Evolutionary conservation across 2,888 invertebrate species (phyloP).

Genomic region (Lepas anatifera): DNA sequence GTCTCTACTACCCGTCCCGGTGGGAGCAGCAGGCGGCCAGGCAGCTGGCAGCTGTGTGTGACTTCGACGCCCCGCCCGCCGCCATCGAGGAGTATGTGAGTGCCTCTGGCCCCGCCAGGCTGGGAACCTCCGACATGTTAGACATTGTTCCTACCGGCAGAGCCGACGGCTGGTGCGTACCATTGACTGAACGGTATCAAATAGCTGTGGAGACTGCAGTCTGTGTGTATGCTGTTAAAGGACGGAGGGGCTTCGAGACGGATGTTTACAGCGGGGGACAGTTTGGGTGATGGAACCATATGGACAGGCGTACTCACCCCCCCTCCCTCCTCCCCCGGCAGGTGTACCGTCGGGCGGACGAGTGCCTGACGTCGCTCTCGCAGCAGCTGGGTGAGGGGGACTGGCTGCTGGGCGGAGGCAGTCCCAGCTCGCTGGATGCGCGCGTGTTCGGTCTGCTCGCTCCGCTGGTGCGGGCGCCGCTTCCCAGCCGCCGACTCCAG

Average conservation of each 20-base stretch:
- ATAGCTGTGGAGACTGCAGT: too few species aligned
- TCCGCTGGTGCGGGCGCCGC: slow-evolving; percentile 66
- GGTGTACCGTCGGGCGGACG: slow-evolving; percentile 62
- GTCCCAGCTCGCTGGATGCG: slow-evolving; percentile 68
- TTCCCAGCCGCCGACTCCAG: slow-evolving; percentile 62
- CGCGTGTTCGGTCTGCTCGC: slow-evolving; percentile 78
- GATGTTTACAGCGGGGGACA: too few species aligned
- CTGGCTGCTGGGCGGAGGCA: slow-evolving; percentile 70
- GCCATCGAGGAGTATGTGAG: background rate
- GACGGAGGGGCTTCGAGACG: too few species aligned
- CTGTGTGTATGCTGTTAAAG: too few species aligned
- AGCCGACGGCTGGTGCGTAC: too few species aligned
- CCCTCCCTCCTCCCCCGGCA: too few species aligned
- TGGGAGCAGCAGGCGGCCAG: slow-evolving; percentile 48
- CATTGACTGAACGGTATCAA: too few species aligned
- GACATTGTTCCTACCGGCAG: too few species aligned
- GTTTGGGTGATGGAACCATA: too few species aligned
- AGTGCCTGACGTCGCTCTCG: slow-evolving; percentile 65
- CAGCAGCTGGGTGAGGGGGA: slow-evolving; percentile 63
- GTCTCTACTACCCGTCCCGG: slow-evolving; percentile 62
- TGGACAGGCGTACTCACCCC: too few species aligned
- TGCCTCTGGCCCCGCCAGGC: too few species aligned
- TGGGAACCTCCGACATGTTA: too few species aligned
- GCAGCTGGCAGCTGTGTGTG: background rate
- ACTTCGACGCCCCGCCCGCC: background rate